Conservation (phyloP, 2,113 vertebrate genomes). For the Melanostigma gelatinosum region DNA sequence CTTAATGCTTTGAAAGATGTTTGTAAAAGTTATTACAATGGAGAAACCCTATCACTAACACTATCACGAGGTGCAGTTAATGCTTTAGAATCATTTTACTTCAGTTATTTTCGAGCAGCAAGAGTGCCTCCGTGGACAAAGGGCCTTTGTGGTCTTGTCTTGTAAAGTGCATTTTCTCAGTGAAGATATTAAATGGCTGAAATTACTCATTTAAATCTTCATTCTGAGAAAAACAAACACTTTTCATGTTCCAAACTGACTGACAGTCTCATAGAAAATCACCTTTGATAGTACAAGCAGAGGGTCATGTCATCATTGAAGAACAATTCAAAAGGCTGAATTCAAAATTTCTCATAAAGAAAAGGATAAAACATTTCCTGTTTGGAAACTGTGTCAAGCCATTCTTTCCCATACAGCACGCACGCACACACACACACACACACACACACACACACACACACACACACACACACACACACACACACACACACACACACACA, state of each 20-base stretch:
- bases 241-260: constrained; percentile 18
- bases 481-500: constrained; percentile 8
- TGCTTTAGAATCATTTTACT: not conserved
- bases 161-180: not conserved
- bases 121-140: not conserved
- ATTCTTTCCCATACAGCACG: constrained; percentile 32
- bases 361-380: constrained; percentile 49
- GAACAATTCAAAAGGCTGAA: constrained; percentile 13
- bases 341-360: constrained; percentile 33
- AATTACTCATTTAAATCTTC: constrained; percentile 47
- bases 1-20: not conserved
- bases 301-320: constrained; percentile 3
- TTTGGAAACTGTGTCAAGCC: constrained; percentile 23
- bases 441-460: not conserved
- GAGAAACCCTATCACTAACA: not conserved
- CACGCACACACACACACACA: too few species aligned
- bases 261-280: not conserved
- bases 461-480: constrained; percentile 30
- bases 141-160: not conserved
- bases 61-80: not conserved
- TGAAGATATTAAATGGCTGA: constrained; percentile 2
- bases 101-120: not conserved
- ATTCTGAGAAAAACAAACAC: constrained; percentile 36
- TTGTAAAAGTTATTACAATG: not conserved
- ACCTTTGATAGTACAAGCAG: constrained; percentile 8